Evolutionary conservation across 2,888 invertebrate genomes (phyloP).

Genomic region (Hermaeophaga mercurialis): DNA sequence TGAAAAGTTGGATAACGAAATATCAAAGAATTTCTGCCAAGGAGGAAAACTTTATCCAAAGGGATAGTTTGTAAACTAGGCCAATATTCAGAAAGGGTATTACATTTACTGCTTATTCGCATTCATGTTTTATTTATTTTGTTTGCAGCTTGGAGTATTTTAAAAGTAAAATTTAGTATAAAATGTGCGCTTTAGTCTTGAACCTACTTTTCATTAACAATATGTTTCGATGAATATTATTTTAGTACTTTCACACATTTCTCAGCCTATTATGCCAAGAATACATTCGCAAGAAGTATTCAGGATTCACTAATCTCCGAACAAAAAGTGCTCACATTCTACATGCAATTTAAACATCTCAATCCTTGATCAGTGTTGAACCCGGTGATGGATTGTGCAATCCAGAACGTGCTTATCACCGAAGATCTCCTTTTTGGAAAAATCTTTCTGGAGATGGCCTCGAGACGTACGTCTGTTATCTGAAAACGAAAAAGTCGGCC

Average conservation of each 20-base stretch:
- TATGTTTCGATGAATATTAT: too few relatives aligned
- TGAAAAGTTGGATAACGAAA: slow-evolving; percentile 18
- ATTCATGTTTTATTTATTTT: too few relatives aligned
- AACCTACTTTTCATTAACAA: too few relatives aligned
- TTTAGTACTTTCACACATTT: neutral
- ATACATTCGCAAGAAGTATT: neutral
- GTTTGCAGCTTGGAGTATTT: neutral
- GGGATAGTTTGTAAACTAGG: neutral
- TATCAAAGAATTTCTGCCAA: slow-evolving; percentile 9
- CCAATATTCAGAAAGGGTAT: neutral
- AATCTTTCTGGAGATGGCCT: slow-evolving; percentile 35
- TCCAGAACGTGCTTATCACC: slow-evolving; percentile 49
- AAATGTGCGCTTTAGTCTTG: too few relatives aligned
- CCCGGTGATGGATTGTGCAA: slow-evolving; percentile 50
- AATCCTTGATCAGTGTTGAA: slow-evolving; percentile 50
- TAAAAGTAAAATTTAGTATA: too few relatives aligned
- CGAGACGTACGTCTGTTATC: slow-evolving; percentile 48
- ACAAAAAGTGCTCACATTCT: slow-evolving; percentile 48
- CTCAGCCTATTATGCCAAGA: neutral
- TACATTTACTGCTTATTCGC: too few relatives aligned
- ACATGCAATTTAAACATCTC: slow-evolving; percentile 52
- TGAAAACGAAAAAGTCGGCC: slow-evolving; percentile 35
- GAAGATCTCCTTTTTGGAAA: slow-evolving; percentile 29
- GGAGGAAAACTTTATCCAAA: neutral
- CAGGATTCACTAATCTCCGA: slow-evolving; percentile 43